Percentiles rank a stretch among this genome's conserved stretches.
These are phyloP conservation scores for Tridacna crocea DNA, from an alignment of 2,888 invertebrate species.

Conservation along the genomic window DNA sequence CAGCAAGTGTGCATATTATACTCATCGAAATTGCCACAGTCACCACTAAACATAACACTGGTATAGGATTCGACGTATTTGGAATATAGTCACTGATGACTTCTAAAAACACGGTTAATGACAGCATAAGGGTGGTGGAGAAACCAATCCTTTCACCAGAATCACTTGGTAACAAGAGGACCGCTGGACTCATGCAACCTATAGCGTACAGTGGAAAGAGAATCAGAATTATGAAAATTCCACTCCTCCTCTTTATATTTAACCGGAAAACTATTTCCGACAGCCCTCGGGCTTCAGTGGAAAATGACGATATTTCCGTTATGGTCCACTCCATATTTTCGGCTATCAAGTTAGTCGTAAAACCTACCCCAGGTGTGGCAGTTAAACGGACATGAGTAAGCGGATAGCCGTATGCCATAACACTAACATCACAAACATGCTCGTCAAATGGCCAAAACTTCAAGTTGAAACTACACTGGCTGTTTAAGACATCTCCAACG, in stretches of 20 bases:
- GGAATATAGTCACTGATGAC: slow-evolving; percentile 29
- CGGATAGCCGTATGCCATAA: slow-evolving; percentile 14
- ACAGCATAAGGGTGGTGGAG: slow-evolving; percentile 25
- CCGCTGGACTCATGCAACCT: background rate
- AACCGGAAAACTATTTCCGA: background rate
- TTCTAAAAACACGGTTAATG: slow-evolving; percentile 28
- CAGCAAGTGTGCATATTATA: background rate
- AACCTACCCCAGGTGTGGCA: background rate
- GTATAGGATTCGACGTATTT: slow-evolving; percentile 21
- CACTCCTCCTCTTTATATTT: background rate
- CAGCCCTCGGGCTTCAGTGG: background rate
- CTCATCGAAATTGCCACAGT: slow-evolving; percentile 1
- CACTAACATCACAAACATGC: slow-evolving; percentile 15
- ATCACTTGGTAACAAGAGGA: slow-evolving; percentile 31
- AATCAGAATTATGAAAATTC: slow-evolving; percentile 13
- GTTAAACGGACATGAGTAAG: background rate
- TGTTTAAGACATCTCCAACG: slow-evolving; percentile 28
- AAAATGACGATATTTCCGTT: background rate
- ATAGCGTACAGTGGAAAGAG: slow-evolving; percentile 20
- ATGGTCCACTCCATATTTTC: slow-evolving; percentile 23
- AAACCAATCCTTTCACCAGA: slow-evolving; percentile 31
- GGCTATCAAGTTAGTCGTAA: background rate
- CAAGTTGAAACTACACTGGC: slow-evolving; percentile 36
- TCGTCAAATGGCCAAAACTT: slow-evolving; percentile 26
- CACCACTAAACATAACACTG: slow-evolving; percentile 19